Evolutionary conservation across 37 sponge, comb jelly and placozoan genomes (phyloP), one percentile per base, ranked within the genome.

Genomic region (Chondrosia reniformis): DNA sequence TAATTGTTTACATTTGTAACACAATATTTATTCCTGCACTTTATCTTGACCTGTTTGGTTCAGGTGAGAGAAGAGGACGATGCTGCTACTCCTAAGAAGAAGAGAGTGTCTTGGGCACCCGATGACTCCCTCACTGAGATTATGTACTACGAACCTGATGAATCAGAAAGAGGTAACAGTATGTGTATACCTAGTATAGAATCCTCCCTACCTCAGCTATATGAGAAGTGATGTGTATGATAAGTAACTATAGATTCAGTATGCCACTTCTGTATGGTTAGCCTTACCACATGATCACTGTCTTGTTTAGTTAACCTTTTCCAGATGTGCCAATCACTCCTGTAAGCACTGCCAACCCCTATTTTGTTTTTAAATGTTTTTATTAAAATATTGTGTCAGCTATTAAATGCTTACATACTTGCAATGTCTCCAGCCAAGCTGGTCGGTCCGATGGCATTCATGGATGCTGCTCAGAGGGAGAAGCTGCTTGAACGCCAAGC

Each of bases 131-230:
- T 92, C 24, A 54, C 45, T 4, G 63, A 33, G 4, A 37, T 92
- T 27, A 76, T 77, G 82, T 88, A 82, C 82, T 92, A 88, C 79
- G 89, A 92, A 41, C 30, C 87, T 63, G 92, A 92, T 36, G 92
- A 92, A 58, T 83, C 84, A 37, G 92, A 92, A 56, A 83, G 92
- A 92, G 85, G 91, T 24, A 4, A 19, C 46, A 43, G n/a, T 21
- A 7, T 75, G 72, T 28, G 72, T 12, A 12, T 37, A 9, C 64
- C 15, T 31, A n/a, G 24, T n/a, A n/a, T n/a, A n/a, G n/a, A n/a
- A n/a, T n/a, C n/a, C n/a, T n/a, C n/a, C n/a, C n/a, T n/a, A n/a
- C n/a, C n/a, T n/a, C n/a, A n/a, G n/a, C n/a, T n/a, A n/a, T n/a
- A n/a, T n/a, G n/a, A n/a, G n/a, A n/a, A n/a, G n/a, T n/a, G n/a